phyloP scores from a whole-genome alignment of 2,113 vertebrate genomes.

The Felis chaus region DNA sequence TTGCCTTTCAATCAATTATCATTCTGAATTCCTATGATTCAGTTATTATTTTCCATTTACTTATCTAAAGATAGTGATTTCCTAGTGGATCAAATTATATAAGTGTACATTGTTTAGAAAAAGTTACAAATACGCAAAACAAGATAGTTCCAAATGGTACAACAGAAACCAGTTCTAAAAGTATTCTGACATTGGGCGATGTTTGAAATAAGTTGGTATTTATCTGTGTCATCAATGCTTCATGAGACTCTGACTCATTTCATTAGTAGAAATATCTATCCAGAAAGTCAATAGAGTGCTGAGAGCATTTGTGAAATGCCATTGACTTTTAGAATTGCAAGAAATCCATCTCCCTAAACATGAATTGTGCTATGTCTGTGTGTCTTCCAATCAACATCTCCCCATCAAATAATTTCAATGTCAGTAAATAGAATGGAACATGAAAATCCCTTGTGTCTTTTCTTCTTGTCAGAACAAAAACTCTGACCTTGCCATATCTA shows the following conservation, averaged over 20 bases:
- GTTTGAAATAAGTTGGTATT: background rate
- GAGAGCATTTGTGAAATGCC: constrained; percentile 69
- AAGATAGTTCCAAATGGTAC: background rate
- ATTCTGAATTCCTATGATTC: background rate
- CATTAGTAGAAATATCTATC: constrained; percentile 64
- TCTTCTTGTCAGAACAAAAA: constrained; percentile 59
- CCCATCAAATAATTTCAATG: constrained; percentile 66
- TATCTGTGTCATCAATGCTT: constrained; percentile 52
- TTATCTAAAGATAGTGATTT: constrained; percentile 26
- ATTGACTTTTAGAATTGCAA: constrained; percentile 71
- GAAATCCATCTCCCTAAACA: constrained; percentile 61
- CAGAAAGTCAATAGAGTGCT: constrained; percentile 68
- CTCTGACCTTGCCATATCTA: constrained; percentile 43
- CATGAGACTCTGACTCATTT: constrained; percentile 49
- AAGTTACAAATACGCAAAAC: background rate
- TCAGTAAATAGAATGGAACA: constrained; percentile 64
- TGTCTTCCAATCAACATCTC: constrained; percentile 69
- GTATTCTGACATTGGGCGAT: background rate
- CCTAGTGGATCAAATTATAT: background rate
- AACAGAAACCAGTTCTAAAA: background rate
- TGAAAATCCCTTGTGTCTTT: constrained; percentile 52
- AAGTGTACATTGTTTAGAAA: background rate
- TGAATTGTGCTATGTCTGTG: constrained; percentile 51
- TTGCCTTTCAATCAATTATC: background rate
- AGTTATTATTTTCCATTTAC: background rate